These are phyloP conservation scores for Ochropacha duplaris DNA, from an alignment of 2,888 invertebrate species.

Conservation along the genomic window DNA sequence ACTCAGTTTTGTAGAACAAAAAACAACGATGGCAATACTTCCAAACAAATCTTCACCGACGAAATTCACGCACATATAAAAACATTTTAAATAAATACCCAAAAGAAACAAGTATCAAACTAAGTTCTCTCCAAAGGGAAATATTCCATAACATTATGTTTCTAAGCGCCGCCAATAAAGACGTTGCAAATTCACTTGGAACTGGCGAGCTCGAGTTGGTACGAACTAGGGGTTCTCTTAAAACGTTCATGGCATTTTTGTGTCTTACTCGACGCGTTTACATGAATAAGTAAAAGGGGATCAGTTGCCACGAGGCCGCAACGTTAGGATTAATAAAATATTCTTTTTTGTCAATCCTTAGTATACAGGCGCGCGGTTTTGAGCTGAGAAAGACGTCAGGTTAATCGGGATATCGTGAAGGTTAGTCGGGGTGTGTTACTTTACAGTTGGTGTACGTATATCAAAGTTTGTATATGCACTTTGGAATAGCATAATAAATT, in stretches of 20 bases:
- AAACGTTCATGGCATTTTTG: neutral
- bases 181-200: slow-evolving; percentile 24
- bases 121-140: slow-evolving; percentile 15
- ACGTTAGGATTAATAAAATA: slow-evolving; percentile 26
- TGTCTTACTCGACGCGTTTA: slow-evolving; percentile 16
- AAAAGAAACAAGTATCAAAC: slow-evolving; percentile 10
- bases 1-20: too few relatives aligned
- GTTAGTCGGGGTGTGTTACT: too few relatives aligned
- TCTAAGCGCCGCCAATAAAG: slow-evolving; percentile 19
- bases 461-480: too few relatives aligned
- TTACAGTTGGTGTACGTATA: too few relatives aligned
- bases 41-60: neutral
- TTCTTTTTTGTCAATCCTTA: slow-evolving; percentile 18
- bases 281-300: slow-evolving; percentile 32
- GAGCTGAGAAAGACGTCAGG: neutral
- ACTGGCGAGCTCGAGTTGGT: slow-evolving; percentile 20
- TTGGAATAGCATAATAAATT: too few relatives aligned
- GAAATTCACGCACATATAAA: neutral
- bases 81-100: neutral
- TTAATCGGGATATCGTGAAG: too few relatives aligned
- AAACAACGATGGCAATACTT: too few relatives aligned
- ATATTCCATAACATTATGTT: slow-evolving; percentile 15
- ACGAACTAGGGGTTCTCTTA: slow-evolving; percentile 2
- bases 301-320: slow-evolving; percentile 18
- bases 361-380: neutral